phyloP scores from a whole-genome alignment of 2,113 vertebrate genomes.

The Corythaeola cristata region DNA sequence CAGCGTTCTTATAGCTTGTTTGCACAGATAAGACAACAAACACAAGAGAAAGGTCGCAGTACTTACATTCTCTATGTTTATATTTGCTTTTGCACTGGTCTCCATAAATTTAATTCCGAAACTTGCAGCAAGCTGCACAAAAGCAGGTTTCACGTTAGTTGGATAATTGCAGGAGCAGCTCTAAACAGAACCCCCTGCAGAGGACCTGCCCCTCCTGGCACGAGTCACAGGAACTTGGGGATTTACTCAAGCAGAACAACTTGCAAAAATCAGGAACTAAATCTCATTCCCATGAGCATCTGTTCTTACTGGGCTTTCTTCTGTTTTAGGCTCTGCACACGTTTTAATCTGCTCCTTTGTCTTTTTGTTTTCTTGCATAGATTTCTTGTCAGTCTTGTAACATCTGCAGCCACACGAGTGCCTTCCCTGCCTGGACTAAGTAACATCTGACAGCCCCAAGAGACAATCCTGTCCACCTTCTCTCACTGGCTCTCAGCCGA shows the following conservation, averaged over 20 bases:
- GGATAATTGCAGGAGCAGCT: neutral
- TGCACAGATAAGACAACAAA: rapidly evolving
- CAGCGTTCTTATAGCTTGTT: rapidly evolving
- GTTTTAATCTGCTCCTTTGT: neutral
- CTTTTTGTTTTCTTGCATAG: neutral
- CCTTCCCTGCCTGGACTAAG: neutral
- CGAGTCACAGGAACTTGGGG: rapidly evolving
- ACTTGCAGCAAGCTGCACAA: conserved; percentile 87
- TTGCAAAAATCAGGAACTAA: neutral
- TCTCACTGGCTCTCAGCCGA: neutral
- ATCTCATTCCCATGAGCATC: rapidly evolving
- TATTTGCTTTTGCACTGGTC: conserved; percentile 97
- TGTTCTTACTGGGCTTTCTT: neutral
- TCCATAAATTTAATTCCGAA: conserved; percentile 99
- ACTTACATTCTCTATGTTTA: conserved; percentile 97
- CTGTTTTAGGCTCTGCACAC: neutral
- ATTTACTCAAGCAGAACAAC: neutral
- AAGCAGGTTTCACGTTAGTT: neutral
- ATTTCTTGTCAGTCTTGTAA: too few species aligned
- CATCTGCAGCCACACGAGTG: rapidly evolving
- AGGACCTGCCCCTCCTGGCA: neutral
- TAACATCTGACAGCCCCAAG: neutral
- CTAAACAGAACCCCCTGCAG: neutral
- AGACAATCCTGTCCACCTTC: neutral
- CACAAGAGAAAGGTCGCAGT: rapidly evolving